phyloP scores from a whole-genome alignment of 2,888 invertebrate genomes.

The Poecilus cupreus region DNA sequence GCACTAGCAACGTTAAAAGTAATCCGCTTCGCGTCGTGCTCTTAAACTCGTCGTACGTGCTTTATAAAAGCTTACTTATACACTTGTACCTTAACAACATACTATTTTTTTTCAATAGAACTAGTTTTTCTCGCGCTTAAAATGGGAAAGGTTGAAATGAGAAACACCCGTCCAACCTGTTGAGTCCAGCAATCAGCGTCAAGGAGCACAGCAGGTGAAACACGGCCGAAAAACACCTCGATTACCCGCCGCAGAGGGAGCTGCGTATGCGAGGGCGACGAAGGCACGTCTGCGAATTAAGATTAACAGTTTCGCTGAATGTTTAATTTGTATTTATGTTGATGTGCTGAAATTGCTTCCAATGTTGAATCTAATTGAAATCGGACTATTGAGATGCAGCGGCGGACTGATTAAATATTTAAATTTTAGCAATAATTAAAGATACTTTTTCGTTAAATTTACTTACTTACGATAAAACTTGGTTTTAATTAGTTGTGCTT shows the following conservation, averaged over 20 bases:
- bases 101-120: too few species aligned
- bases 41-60: too few species aligned
- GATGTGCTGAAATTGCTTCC: conserved; percentile 48
- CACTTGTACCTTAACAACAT: too few species aligned
- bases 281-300: conserved; percentile 67
- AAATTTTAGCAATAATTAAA: background rate
- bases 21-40: too few species aligned
- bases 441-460: too few species aligned
- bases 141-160: background rate
- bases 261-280: background rate
- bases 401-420: background rate
- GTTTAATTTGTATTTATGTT: conserved; percentile 68
- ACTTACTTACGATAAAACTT: too few species aligned
- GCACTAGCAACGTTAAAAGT: too few species aligned
- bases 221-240: background rate
- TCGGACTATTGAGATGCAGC: background rate
- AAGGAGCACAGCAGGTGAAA: conserved; percentile 12
- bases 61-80: too few species aligned
- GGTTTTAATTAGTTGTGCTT: too few species aligned
- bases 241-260: background rate
- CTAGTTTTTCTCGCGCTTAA: too few species aligned
- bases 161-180: conserved; percentile 67
- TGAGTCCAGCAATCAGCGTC: conserved; percentile 63
- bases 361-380: conserved; percentile 30
- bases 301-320: conserved; percentile 66